Base-by-base conservation (phyloP, 2,797 vertebrate species). In the Bradypodion pumilum region DNA sequence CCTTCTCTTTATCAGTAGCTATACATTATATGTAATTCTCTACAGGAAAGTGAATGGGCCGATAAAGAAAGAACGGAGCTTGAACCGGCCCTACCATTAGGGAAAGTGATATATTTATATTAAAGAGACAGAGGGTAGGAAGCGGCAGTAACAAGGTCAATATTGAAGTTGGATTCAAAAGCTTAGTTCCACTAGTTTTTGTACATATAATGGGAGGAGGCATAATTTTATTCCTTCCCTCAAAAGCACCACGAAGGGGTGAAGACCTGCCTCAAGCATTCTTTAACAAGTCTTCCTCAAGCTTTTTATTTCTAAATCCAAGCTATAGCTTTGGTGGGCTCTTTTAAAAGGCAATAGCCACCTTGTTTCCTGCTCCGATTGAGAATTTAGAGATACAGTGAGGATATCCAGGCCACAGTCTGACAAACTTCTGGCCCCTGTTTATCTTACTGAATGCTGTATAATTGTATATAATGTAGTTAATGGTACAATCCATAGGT, bases 391-490 rank as follows among this genome's bases (percentile, higher is more conserved):
- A 56, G 49, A 74, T 5, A 56, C 19, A 52, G 16, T 32, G 62
- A 78, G 21, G 62, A 35, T 27, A 66, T 79, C 63, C 63, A 79
- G 44, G 32, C 65, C n/a, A 42, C 66, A n/a, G n/a, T 42, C 42
- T 46, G 10, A 65, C 62, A 78, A 49, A 49, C 42, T 44, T 49
- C 73, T 52, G 52, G 49, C 73, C 52, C 49, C 73, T 74, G 73
- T 74, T 74, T 81, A 70, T 59, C 49, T 80, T 44, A 59, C 35
- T 70, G 32, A 80, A n/a, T 52, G 27, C 40, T 72, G 69, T 56
- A 59, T 60, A 29, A 27, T 40, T 72, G 69, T 56, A 59, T 60
- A 29, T 59, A 70, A 60, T 81, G 52, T 56, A 81, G 69, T 7
- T n/a, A 35, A 81, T 42, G 52, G 37, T 16, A 60, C 49, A 60